Evolutionary conservation across 2,113 vertebrate species (phyloP).

Genomic region (Prietella phreatophila): DNA sequence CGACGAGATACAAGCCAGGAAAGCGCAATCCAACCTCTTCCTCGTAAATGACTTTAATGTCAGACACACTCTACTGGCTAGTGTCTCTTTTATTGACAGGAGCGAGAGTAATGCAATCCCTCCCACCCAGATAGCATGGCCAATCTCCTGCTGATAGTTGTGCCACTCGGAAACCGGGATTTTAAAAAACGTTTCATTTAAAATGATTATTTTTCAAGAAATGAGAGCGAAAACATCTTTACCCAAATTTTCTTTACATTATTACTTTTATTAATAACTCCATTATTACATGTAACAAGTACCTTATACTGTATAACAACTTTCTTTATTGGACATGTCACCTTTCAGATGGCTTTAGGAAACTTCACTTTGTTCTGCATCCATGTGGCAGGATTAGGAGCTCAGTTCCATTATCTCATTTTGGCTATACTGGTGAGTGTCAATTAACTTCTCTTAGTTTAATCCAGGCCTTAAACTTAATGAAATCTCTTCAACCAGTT

Average conservation of each 20-base stretch:
- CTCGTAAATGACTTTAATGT: neutral
- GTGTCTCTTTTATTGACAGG: neutral
- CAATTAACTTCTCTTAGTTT: neutral
- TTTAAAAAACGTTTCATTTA: neutral
- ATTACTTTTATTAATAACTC: neutral
- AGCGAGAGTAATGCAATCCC: neutral
- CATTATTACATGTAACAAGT: neutral
- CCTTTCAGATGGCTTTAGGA: conserved; percentile 69
- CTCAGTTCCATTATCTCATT: conserved; percentile 71
- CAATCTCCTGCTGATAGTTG: neutral
- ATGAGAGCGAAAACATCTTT: too few relatives aligned
- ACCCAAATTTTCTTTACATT: neutral
- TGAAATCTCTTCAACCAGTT: neutral
- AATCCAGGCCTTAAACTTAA: neutral
- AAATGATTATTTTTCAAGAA: neutral
- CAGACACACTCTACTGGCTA: neutral
- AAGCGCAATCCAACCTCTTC: neutral
- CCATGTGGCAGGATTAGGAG: conserved; percentile 65
- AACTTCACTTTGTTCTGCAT: conserved; percentile 76
- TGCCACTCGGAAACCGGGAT: neutral
- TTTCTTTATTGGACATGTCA: neutral
- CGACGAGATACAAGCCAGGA: neutral
- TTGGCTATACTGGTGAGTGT: conserved; percentile 71
- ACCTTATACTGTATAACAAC: neutral
- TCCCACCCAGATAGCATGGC: neutral